A percentile compares a stretch with the other conserved stretches of the same genome.
These are phyloP conservation scores for Rhodinocichla rosea DNA, from an alignment of 2,113 vertebrate species.

Conservation along the genomic window DNA sequence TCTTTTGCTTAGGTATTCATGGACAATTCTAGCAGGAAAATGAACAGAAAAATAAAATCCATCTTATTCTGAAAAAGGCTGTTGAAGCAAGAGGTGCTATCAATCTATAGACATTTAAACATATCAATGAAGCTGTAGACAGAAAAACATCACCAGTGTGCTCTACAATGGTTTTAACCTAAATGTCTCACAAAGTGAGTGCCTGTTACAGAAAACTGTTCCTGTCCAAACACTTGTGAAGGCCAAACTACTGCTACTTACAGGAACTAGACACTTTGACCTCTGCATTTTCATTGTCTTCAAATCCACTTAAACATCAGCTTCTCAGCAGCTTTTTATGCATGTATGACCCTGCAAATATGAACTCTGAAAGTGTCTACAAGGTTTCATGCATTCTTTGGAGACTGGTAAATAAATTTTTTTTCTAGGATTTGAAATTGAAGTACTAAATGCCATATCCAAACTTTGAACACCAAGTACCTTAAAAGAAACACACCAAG, in stretches of 20 bases:
- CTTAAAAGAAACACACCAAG: not conserved
- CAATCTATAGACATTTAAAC: not conserved
- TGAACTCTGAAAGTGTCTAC: not conserved
- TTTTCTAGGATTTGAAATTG: not conserved
- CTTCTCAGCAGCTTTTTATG: not conserved
- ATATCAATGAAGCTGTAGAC: not conserved
- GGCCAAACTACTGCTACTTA: not conserved
- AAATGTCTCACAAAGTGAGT: not conserved
- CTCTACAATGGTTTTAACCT: not conserved
- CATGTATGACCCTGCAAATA: not conserved
- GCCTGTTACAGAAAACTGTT: not conserved
- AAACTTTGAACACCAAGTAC: not conserved
- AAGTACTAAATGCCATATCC: not conserved
- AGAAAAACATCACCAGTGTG: not conserved
- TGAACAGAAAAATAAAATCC: not conserved
- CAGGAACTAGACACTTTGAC: not conserved
- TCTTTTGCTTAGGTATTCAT: constrained; percentile 84
- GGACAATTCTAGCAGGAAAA: constrained; percentile 78
- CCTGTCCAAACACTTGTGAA: not conserved
- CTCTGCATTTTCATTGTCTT: not conserved
- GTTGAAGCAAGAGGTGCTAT: not conserved
- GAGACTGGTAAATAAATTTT: not conserved
- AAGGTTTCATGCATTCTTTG: not conserved
- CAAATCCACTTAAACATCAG: not conserved
- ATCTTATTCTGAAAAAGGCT: not conserved